Evolutionary conservation across 2,113 vertebrate genomes (phyloP).

Genomic region (Phalacrocorax carbo): DNA sequence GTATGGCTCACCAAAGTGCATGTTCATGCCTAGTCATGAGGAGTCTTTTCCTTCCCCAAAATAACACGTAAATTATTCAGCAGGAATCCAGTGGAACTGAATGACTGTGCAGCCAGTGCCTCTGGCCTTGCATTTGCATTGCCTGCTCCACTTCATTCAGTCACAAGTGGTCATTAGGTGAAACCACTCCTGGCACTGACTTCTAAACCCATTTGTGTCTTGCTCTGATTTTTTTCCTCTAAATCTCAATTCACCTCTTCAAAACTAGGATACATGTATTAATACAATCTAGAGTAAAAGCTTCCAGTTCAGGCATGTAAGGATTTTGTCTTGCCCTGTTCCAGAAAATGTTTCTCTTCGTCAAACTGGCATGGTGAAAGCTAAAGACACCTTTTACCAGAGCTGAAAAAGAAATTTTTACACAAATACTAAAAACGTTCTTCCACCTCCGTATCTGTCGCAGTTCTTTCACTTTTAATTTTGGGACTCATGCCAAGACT

Average conservation of each 20-base stretch:
- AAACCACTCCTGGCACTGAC: background rate
- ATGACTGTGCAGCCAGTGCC: background rate
- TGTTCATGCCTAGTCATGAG: background rate
- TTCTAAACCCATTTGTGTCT: background rate
- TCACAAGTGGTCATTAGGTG: background rate
- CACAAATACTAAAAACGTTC: background rate
- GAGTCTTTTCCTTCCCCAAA: background rate
- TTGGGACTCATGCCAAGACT: background rate
- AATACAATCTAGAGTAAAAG: background rate
- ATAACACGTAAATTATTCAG: background rate
- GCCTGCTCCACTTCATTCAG: background rate
- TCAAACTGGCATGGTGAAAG: background rate
- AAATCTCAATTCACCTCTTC: background rate
- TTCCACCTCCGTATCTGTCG: background rate
- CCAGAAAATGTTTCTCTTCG: background rate
- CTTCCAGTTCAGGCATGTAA: background rate
- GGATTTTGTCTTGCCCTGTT: background rate
- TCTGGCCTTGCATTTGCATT: background rate
- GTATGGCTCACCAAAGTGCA: background rate
- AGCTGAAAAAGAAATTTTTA: background rate
- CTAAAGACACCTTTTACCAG: background rate
- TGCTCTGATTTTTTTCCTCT: background rate
- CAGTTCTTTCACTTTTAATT: background rate
- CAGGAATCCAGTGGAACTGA: background rate
- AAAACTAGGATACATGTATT: background rate